Evolutionary conservation across 2,113 vertebrate genomes (phyloP).

Genomic region (Gobius niger): DNA sequence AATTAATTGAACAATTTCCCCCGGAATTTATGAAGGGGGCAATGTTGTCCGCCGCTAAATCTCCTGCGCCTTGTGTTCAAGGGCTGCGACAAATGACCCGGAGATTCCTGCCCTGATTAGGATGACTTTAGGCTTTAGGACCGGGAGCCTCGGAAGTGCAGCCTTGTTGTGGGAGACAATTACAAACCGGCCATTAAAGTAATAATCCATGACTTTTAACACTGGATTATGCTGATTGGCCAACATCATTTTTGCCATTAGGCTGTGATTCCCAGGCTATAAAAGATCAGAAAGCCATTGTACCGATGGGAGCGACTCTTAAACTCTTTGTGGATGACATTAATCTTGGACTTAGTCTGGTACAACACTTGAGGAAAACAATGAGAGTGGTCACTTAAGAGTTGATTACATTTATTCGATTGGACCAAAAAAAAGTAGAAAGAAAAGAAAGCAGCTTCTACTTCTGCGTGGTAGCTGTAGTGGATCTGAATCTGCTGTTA

Average conservation of each 20-base stretch:
- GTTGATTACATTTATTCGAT: background rate
- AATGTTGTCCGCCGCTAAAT: slow-evolving; percentile 47
- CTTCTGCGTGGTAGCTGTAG: too few species aligned
- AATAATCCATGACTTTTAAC: slow-evolving; percentile 10
- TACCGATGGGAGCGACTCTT: background rate
- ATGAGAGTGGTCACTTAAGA: background rate
- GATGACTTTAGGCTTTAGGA: slow-evolving; percentile 18
- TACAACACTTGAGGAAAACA: background rate
- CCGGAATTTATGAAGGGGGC: slow-evolving; percentile 80
- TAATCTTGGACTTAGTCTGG: background rate
- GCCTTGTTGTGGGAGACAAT: slow-evolving; percentile 12
- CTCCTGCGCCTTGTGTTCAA: slow-evolving; percentile 42
- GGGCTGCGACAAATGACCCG: slow-evolving; percentile 58
- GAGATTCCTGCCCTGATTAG: slow-evolving; percentile 65
- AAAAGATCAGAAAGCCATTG: background rate
- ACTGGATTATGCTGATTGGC: background rate
- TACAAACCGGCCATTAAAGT: slow-evolving; percentile 4
- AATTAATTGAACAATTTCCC: slow-evolving; percentile 92
- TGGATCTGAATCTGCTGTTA: too few species aligned
- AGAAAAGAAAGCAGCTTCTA: too few species aligned
- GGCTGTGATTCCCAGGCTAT: background rate
- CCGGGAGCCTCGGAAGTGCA: slow-evolving; percentile 14
- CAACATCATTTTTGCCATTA: slow-evolving; percentile 6
- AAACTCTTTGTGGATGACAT: too few species aligned
- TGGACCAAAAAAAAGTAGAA: background rate